phyloP scores from a whole-genome alignment of 2,888 invertebrate species.

The Apotomis capreana region DNA sequence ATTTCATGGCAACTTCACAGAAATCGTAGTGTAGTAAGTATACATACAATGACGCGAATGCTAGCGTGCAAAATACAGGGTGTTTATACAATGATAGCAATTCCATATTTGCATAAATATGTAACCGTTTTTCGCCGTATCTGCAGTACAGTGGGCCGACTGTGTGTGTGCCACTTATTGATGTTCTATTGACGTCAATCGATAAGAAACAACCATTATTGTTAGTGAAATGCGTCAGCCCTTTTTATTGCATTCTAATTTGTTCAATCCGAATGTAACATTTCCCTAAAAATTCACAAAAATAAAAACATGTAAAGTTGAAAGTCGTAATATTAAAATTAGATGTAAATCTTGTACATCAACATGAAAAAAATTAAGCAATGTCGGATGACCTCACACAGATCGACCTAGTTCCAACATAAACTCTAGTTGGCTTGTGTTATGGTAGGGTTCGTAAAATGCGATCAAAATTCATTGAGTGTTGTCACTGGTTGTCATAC shows the following conservation, averaged over 20 bases:
- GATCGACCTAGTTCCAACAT: too few species aligned
- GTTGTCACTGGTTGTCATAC: too few species aligned
- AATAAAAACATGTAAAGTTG: neutral
- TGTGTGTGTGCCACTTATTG: conserved; percentile 2
- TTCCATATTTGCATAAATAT: conserved; percentile 34
- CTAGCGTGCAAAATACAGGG: conserved; percentile 19
- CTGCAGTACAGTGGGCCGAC: conserved; percentile 9
- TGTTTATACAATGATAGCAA: conserved; percentile 11
- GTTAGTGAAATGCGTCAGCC: conserved; percentile 23
- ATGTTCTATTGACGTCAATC: conserved; percentile 32
- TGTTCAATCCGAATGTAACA: neutral
- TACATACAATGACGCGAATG: neutral
- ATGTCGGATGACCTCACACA: too few species aligned
- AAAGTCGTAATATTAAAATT: too few species aligned
- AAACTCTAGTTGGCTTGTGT: too few species aligned
- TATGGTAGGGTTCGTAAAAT: too few species aligned
- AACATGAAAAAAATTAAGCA: too few species aligned
- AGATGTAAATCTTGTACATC: too few species aligned
- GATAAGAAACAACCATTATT: conserved; percentile 25
- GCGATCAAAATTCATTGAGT: too few species aligned
- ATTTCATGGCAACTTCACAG: too few species aligned
- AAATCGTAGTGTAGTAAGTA: too few species aligned
- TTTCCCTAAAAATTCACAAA: neutral
- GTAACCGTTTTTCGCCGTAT: conserved; percentile 29
- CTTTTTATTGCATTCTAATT: conserved; percentile 18